Conservation (phyloP, 35 echinoderm and acorn worm species). For the Hemicentrotus pulcherrimus region DNA sequence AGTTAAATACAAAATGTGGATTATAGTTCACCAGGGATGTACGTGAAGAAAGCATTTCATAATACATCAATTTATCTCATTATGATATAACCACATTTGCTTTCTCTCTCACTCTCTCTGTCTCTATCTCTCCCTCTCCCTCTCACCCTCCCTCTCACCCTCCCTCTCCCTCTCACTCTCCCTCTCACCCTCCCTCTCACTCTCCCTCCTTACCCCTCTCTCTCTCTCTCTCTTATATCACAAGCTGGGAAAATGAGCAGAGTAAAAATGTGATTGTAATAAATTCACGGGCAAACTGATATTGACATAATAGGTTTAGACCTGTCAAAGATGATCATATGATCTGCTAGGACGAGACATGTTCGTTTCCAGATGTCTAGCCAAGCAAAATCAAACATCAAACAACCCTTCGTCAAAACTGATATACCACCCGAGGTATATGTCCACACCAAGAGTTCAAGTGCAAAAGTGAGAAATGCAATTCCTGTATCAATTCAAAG, state of each 20-base stretch:
- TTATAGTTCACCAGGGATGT: too few species aligned
- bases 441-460: too few species aligned
- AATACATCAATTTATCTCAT: neutral
- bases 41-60: too few species aligned
- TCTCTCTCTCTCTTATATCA: neutral
- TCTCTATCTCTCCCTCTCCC: too few species aligned
- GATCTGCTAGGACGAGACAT: neutral
- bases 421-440: too few species aligned
- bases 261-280: slow-evolving; percentile 11
- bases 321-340: neutral
- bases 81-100: neutral
- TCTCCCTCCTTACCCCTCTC: neutral
- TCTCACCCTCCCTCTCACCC: too few species aligned
- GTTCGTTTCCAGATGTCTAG: neutral
- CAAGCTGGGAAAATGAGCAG: neutral
- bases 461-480: too few species aligned
- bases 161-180: neutral
- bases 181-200: neutral
- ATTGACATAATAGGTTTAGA: neutral
- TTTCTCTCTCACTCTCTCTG: too few species aligned
- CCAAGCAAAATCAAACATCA: neutral
- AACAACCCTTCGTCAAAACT: too few species aligned
- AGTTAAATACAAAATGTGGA: too few species aligned
- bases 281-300: neutral
- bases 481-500: too few species aligned